phyloP scores from a whole-genome alignment of 2,113 vertebrate species.

The Ursus arctos region DNA sequence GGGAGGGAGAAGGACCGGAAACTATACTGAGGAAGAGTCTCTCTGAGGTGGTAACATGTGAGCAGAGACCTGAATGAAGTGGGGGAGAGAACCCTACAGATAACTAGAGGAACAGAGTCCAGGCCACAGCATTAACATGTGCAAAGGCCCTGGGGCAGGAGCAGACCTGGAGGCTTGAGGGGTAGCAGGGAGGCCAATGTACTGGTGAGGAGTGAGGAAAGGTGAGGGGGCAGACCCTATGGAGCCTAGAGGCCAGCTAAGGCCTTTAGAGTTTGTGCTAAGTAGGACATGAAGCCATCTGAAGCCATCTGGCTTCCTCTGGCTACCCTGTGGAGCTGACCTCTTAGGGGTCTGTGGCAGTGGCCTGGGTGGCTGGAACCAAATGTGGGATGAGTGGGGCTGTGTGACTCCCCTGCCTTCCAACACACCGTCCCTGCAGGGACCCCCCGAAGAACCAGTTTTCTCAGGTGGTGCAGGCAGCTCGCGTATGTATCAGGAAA shows the following conservation, averaged over 20 bases:
- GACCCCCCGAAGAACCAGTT: background rate
- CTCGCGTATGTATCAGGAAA: rapidly evolving
- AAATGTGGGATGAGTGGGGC: background rate
- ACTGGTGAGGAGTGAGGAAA: too few relatives aligned
- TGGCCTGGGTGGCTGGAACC: background rate
- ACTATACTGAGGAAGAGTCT: background rate
- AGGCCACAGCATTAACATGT: background rate
- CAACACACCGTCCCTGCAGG: background rate
- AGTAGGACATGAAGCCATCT: background rate
- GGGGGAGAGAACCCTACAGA: background rate
- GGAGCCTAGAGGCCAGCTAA: background rate
- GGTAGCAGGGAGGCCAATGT: background rate
- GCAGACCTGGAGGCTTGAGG: background rate
- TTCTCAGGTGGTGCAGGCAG: background rate
- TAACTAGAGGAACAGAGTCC: background rate
- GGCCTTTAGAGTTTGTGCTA: background rate
- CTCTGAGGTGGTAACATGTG: background rate
- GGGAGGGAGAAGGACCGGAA: background rate
- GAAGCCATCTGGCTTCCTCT: background rate
- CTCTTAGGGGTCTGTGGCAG: background rate
- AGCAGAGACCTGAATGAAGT: background rate
- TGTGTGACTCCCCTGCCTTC: background rate
- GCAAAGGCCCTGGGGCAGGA: background rate
- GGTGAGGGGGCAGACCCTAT: background rate
- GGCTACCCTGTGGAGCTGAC: background rate